Conservation (phyloP, 2,797 vertebrate genomes). For the Limosa lapponica region DNA sequence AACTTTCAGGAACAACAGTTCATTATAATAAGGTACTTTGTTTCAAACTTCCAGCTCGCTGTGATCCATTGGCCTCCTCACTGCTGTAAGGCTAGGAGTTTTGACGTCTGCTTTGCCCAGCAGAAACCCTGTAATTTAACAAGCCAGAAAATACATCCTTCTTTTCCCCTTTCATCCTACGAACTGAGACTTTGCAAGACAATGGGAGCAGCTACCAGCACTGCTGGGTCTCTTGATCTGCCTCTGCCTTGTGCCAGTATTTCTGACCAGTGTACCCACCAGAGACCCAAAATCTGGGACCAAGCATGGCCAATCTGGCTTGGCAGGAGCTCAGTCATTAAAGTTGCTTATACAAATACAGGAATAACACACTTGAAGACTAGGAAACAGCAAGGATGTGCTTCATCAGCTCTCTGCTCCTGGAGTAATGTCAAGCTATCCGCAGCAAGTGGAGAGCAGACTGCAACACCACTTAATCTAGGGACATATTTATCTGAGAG, state of each 20-base stretch:
- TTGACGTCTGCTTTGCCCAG: neutral
- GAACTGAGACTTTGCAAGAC: neutral
- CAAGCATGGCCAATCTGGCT: neutral
- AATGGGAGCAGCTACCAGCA: neutral
- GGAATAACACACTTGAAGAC: neutral
- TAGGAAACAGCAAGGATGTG: neutral
- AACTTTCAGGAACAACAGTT: neutral
- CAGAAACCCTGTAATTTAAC: neutral
- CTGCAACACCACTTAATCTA: neutral
- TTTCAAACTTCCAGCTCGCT: neutral
- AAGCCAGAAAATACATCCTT: neutral
- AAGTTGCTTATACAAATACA: neutral
- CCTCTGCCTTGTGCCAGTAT: neutral
- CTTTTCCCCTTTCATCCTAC: neutral
- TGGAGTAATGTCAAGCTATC: neutral
- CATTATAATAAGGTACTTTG: neutral
- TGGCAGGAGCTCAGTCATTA: neutral
- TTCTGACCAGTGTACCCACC: neutral
- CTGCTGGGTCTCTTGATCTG: neutral
- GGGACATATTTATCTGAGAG: neutral
- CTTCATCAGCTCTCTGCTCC: neutral
- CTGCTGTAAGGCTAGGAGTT: neutral
- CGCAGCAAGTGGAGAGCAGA: neutral
- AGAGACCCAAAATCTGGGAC: neutral
- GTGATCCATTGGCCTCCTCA: neutral